Evolutionary conservation across 2,797 vertebrate species (phyloP), one percentile per base, ranked within the genome.

Genomic region (Argentina silus): DNA sequence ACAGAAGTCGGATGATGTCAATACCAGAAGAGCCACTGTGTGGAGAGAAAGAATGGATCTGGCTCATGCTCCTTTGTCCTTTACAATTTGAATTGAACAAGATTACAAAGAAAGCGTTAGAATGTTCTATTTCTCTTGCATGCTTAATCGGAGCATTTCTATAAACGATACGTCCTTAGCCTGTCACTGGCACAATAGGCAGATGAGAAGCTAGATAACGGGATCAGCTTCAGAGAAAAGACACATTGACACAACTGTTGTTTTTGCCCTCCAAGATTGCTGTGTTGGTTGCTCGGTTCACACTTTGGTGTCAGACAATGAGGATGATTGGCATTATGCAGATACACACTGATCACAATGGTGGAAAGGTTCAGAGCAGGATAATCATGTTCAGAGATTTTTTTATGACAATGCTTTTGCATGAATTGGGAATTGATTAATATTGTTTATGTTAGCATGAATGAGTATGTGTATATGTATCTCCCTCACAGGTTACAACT

Each of bases 371-470:
- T 78, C 67, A 48, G 72, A 79, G 75, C n/a, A 51, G 21, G 23
- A 4, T 60, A 23, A 23, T 60, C 11, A 36, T 27, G 11, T 4
- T 23, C 11, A 12, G 57, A 60, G 21, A 60, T 36, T 9, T 83
- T 74, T 80, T 88, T 75, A 43, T 81, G 75, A 83, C 72, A 81
- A 73, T 78, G 4, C 51, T 76, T 82, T 77, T 64, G 81, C 86
- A 79, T 84, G 79, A 74, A 78, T 77, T 74, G 78, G 78, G 78
- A 85, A 79, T 67, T 53, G 79, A 89, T 88, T 83, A 78, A 75
- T 68, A 81, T 62, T 85, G 78, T 88, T 57, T 64, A 74, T 93
- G 93, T 94, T 92, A 92, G 93, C 94, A 95, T 95, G 94, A 96
- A 95, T 92, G 93, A 88, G 90, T 55, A 80, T 73, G 69, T 75